Base-by-base conservation (phyloP, 2,888 invertebrate species). In the Atrina japonica region DNA sequence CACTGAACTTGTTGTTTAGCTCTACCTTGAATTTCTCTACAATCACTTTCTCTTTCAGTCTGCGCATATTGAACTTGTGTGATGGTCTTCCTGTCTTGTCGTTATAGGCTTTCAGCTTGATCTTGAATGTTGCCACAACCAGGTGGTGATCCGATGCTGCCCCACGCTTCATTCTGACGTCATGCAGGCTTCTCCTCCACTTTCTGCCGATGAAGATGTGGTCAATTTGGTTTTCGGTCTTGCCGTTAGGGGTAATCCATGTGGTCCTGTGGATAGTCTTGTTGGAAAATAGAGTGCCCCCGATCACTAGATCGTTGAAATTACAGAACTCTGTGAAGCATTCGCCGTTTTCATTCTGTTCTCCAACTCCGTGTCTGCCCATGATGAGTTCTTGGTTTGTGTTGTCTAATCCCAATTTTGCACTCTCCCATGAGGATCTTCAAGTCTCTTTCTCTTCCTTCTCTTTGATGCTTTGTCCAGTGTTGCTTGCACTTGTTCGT, bases 151-250 rank as follows among this genome's bases (percentile, higher is more conserved):
- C 40, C 3, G 0, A 35, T 3, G 0, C 9, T 27, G 64, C 40
- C 16, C 21, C n/a, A 9, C 64, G 2, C 30, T n/a, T 47, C 14
- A 21, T 14, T 18, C 49, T 52, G 1, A 52, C 52, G 25, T 52
- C 29, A 1, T 49, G 61, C 21, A 61, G 27, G 3, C 1, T 1
- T 5, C 11, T 18, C 30, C 61, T 61, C 61, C 61, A 61, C 41
- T 27, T 52, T 11, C 18, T n/a, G 23, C 23, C 53, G 11, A 64
- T 53, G 27, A 53, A 53, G 23, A 64, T 53, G 43, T 64, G 64
- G 3, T 52, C 64, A 3, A 64, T 64, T 18, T 64, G 45, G 27
- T 27, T 29, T 9, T 18, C 23, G 6, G 41, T 27, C 18, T 43
- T 40, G 0, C 52, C 64, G 41, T 53, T 41, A 1, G 55, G 64